These are phyloP conservation scores for Timema cristinae DNA, from an alignment of 2,888 invertebrate genomes.

Conservation along the genomic window DNA sequence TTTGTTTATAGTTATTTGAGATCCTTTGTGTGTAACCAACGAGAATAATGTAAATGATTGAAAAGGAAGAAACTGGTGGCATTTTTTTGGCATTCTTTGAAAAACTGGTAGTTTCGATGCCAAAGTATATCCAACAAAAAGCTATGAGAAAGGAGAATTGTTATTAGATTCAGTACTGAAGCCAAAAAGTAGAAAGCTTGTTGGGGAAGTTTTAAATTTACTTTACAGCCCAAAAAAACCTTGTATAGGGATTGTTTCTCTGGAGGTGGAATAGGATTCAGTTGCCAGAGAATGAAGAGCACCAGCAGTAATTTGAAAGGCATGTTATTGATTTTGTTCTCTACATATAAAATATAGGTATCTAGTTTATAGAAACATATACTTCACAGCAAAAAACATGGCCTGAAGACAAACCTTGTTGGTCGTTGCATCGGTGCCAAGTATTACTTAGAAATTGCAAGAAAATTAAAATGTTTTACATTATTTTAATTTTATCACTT, in stretches of 20 bases:
- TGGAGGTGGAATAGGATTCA: not conserved
- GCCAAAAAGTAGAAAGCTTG: not conserved
- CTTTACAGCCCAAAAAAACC: constrained; percentile 5
- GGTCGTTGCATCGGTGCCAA: no score
- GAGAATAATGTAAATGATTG: not conserved
- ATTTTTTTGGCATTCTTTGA: constrained; percentile 4
- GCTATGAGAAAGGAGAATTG: not conserved
- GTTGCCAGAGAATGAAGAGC: not conserved
- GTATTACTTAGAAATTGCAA: no score
- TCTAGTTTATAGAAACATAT: no score
- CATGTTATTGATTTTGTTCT: not conserved
- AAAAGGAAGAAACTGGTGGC: not conserved
- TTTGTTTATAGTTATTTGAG: not conserved
- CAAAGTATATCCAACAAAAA: constrained; percentile 3
- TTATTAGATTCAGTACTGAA: not conserved
- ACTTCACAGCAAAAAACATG: no score
- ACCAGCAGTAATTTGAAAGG: not conserved
- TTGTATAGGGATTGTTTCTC: not conserved
- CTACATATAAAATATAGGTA: not conserved
- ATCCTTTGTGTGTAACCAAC: not conserved
- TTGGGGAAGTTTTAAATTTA: not conserved
- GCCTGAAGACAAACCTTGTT: no score
- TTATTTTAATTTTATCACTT: no score
- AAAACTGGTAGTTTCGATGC: not conserved
- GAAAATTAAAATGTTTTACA: no score